phyloP scores from a whole-genome alignment of 2,113 vertebrate species.

The Neolamprologus devosi region DNA sequence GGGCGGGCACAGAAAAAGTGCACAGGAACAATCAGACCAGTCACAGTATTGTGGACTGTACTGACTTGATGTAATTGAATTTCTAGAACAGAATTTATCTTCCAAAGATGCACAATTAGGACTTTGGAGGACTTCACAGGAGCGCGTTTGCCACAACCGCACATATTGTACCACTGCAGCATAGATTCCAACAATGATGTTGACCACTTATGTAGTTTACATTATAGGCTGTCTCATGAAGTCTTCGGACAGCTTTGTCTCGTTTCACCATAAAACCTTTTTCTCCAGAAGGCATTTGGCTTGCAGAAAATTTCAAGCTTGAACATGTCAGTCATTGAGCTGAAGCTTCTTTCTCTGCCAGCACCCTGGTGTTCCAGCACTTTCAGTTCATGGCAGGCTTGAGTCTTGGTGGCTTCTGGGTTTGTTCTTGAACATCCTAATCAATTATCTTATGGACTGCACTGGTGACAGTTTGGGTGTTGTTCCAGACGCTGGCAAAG shows the following conservation, averaged over 20 bases:
- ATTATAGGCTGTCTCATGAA: background rate
- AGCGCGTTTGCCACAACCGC: rapidly evolving
- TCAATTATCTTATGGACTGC: background rate
- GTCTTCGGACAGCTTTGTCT: background rate
- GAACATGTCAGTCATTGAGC: background rate
- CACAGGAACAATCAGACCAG: background rate
- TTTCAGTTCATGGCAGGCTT: background rate
- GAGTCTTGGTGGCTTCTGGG: background rate
- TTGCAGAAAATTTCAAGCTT: background rate
- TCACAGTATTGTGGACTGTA: background rate
- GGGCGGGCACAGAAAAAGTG: background rate
- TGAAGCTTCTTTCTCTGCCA: background rate
- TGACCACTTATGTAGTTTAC: background rate
- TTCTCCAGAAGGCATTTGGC: background rate
- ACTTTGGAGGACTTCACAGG: background rate
- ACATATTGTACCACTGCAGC: rapidly evolving
- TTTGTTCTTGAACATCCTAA: background rate
- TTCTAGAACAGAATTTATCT: background rate
- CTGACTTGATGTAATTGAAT: background rate
- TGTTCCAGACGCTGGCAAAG: rapidly evolving
- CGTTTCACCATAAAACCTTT: background rate
- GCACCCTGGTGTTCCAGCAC: background rate
- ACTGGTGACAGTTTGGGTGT: background rate
- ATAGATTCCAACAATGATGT: rapidly evolving
- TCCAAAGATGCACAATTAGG: background rate